Percentiles rank a stretch among this genome's conserved stretches.
Conservation (phyloP, 2,113 vertebrate genomes). For the Brachyistius frenatus region DNA sequence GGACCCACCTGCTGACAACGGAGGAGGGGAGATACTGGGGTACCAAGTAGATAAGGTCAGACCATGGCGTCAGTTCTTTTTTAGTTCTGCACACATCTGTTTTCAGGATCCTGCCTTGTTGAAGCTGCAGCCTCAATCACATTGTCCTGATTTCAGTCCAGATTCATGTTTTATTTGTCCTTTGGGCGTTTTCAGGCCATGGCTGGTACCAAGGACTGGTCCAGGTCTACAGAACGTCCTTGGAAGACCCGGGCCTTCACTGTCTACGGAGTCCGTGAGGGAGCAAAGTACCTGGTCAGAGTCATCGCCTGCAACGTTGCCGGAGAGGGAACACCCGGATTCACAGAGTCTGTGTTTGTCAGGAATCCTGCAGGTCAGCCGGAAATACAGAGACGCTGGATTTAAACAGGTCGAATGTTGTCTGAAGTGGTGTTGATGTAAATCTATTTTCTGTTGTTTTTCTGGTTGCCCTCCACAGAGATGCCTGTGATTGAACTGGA, state of each 20-base stretch:
- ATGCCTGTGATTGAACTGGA: slow-evolving; percentile 92
- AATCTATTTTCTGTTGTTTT: neutral
- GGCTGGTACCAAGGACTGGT: slow-evolving; percentile 94
- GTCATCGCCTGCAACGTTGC: slow-evolving; percentile 93
- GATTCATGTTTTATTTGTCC: neutral
- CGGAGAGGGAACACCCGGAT: slow-evolving; percentile 94
- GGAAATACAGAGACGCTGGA: neutral
- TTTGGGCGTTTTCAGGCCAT: slow-evolving; percentile 75
- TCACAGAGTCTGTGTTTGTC: slow-evolving; percentile 91
- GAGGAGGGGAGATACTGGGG: slow-evolving; percentile 94
- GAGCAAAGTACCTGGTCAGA: slow-evolving; percentile 93
- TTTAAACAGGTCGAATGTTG: neutral
- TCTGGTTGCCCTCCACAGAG: slow-evolving; percentile 82
- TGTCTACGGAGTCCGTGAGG: slow-evolving; percentile 94
- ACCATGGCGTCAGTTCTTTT: neutral
- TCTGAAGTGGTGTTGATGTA: neutral
- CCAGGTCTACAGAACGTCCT: slow-evolving; percentile 92
- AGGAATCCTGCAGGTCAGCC: slow-evolving; percentile 92
- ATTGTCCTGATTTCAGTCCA: neutral
- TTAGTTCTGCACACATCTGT: neutral
- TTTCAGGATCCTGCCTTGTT: neutral
- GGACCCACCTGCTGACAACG: slow-evolving; percentile 92
- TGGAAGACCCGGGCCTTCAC: slow-evolving; percentile 88
- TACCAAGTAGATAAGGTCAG: slow-evolving; percentile 95
- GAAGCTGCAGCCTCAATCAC: neutral